These are phyloP conservation scores for Pharmacophagus antenor DNA, from an alignment of 2,888 invertebrate species.

Conservation along the genomic window DNA sequence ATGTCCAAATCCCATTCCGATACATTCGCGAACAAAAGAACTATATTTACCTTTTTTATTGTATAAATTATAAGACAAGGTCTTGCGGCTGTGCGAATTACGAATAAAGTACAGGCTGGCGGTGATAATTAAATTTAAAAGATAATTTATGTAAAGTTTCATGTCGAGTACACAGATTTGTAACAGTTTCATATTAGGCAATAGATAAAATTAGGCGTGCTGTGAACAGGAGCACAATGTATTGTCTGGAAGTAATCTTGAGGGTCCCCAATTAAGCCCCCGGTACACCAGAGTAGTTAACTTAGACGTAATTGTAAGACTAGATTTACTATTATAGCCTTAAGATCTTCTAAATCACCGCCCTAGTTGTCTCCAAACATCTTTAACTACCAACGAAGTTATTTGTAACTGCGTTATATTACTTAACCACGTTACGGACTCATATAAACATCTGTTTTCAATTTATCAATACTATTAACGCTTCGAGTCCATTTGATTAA, in stretches of 20 bases:
- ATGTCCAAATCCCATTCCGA: no score
- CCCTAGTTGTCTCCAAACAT: neutral
- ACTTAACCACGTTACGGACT: slow-evolving; percentile 8
- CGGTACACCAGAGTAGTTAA: neutral
- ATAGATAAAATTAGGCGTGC: neutral
- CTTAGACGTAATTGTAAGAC: slow-evolving; percentile 2
- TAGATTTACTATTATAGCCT: slow-evolving; percentile 19
- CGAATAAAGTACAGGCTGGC: no score
- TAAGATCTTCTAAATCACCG: neutral
- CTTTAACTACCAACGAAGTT: neutral
- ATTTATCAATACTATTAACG: slow-evolving; percentile 7
- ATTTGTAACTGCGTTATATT: slow-evolving; percentile 1
- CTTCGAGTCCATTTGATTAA: slow-evolving; percentile 7
- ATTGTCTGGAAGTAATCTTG: slow-evolving; percentile 5
- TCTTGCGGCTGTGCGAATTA: no score
- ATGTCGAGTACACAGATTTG: no score
- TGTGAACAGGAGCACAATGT: neutral
- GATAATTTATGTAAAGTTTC: no score
- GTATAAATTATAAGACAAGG: no score
- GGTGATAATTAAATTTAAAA: no score
- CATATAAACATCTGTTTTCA: slow-evolving; percentile 1
- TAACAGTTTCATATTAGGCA: neutral
- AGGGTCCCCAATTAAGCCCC: slow-evolving; percentile 5
- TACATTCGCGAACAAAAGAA: no score
- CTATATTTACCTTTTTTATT: no score